Conservation (phyloP, 2,113 vertebrate species). For the Oryzias javanicus region DNA sequence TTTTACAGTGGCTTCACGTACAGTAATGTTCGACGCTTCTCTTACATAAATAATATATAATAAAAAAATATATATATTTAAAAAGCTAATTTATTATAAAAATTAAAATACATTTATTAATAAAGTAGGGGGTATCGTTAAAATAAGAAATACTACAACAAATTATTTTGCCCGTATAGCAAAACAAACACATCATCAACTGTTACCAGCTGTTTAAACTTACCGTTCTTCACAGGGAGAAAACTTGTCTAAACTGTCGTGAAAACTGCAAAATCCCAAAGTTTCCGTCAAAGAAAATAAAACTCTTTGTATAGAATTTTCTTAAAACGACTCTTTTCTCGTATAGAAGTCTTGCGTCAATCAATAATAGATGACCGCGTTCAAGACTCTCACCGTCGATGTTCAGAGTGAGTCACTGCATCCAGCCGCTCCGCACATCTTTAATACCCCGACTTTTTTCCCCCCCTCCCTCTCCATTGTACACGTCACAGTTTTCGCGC, state of each 20-base stretch:
- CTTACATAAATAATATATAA: too few species aligned
- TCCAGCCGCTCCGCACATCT: background rate
- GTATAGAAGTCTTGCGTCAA: background rate
- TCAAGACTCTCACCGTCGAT: background rate
- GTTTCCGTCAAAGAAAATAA: accelerated
- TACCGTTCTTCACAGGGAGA: conserved; percentile 15
- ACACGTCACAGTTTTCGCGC: conserved; percentile 7
- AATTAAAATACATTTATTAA: too few species aligned
- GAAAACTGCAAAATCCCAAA: background rate
- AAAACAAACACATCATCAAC: too few species aligned
- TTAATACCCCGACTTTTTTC: background rate
- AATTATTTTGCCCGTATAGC: too few species aligned
- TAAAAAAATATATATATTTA: too few species aligned
- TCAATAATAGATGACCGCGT: background rate
- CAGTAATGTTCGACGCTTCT: too few species aligned
- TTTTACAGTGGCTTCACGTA: too few species aligned
- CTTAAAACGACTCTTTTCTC: background rate
- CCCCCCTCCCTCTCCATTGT: conserved; percentile 21
- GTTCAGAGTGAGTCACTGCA: background rate
- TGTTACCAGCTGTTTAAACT: conserved; percentile 1
- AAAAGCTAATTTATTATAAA: too few species aligned
- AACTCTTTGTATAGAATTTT: background rate
- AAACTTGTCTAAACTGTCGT: background rate
- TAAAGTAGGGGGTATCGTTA: too few species aligned
- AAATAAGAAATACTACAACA: too few species aligned